Evolutionary conservation across 2,113 vertebrate genomes (phyloP), one percentile per base, ranked within the genome.

Genomic region (Lasiurus cinereus): DNA sequence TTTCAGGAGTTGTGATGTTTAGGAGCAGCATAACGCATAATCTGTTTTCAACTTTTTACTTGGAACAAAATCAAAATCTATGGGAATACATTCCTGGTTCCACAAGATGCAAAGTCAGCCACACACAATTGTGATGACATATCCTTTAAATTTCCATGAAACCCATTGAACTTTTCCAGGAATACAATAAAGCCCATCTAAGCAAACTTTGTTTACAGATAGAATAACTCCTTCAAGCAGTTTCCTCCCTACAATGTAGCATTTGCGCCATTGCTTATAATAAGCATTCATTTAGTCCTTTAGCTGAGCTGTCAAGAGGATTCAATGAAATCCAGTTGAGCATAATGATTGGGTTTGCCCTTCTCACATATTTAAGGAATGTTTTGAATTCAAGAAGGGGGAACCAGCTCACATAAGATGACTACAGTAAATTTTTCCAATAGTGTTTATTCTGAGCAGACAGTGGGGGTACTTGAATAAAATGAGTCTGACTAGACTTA

Each of bases 381-480:
- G 70, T 80, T 94, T 91, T 50, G 66, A 92, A 33, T 95, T 88
- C 56, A 89, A 79, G 76, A 39, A 89, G 10, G 27, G 73, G 39
- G 69, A 56, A 91, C 73, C 21, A 48, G 82, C 66, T 94, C 73
- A 94, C 43, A 54, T 73, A 94, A 43, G 74, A 95, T 82, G 67
- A 52, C 67, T 80, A 56, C 22, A 91, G 94, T 93, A 95, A 77
- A 83, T 77, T 96, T 94, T 95, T 94, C 85, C 94, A 93, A 14
- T 59, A 29, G 78, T 94, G 94, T 96, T 96, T 94, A 96, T 97
- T 96, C 39, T 93, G 89, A 95, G 89, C 83, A 96, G 91, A 95
- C 83, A 91, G 84, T 90, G 79, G 0, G 2, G 90, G 19, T 50
- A 83, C 0, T 36, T 78, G 70, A 88, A 77, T 83, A 78, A 95